These are phyloP conservation scores for Cataglyphis rosenhaueri DNA, from an alignment of 2,888 invertebrate genomes.

Conservation along the genomic window DNA sequence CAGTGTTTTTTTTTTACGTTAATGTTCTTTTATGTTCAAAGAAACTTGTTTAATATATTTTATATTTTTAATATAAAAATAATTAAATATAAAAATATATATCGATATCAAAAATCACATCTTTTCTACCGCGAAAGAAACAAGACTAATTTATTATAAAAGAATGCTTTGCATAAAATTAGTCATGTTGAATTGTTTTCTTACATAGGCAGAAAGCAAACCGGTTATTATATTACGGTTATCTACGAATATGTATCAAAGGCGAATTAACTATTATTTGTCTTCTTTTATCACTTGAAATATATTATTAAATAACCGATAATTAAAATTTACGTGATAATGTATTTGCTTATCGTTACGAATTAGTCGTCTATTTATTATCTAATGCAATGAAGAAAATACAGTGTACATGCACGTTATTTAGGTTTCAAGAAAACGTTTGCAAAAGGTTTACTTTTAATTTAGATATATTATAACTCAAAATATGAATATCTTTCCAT, in stretches of 20 bases:
- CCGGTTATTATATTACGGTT: neutral
- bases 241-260: conserved; percentile 11
- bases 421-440: neutral
- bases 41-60: neutral
- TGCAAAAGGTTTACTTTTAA: neutral
- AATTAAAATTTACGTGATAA: neutral
- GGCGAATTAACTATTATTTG: neutral
- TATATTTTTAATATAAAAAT: too few species aligned
- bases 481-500: neutral
- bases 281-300: conserved; percentile 4
- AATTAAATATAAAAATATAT: conserved; percentile 12
- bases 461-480: neutral
- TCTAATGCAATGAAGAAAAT: neutral
- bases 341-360: neutral
- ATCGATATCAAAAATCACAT: neutral
- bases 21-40: neutral
- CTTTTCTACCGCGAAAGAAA: neutral
- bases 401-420: neutral
- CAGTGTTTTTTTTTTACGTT: neutral
- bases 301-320: neutral
- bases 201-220: neutral
- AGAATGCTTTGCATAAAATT: neutral
- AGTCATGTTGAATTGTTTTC: neutral
- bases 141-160: conserved; percentile 2
- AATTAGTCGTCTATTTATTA: neutral